phyloP scores from a whole-genome alignment of 1,140 invertebrate species.

The Homarus americanus region DNA sequence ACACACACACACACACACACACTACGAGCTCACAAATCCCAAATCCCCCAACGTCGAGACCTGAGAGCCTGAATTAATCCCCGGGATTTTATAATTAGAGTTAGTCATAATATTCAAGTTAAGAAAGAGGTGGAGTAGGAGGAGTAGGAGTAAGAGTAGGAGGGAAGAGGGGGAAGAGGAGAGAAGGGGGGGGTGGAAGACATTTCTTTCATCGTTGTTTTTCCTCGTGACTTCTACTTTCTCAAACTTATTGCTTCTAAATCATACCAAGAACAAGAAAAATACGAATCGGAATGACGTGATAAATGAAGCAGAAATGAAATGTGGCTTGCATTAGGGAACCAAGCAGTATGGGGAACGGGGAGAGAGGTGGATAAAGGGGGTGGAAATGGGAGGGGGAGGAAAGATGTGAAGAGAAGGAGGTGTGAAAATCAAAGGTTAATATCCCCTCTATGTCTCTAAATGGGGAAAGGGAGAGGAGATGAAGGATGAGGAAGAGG shows the following conservation, averaged over 20 bases:
- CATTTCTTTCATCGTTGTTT: constrained; percentile 46
- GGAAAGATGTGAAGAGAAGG: not conserved
- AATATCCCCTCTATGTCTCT: too few species aligned
- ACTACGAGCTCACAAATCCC: not conserved
- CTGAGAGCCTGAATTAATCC: not conserved
- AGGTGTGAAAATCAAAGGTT: too few species aligned
- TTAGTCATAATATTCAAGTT: not conserved
- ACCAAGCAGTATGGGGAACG: not conserved
- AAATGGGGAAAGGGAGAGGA: too few species aligned
- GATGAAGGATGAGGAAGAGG: constrained; percentile 8
- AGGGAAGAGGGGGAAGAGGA: not conserved
- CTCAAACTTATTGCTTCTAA: constrained; percentile 72
- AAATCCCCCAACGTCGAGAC: not conserved
- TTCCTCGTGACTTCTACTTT: constrained; percentile 58
- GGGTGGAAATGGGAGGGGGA: not conserved
- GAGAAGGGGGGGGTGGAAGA: not conserved
- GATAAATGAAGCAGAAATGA: constrained; percentile 73
- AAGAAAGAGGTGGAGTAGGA: not conserved
- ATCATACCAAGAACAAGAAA: constrained; percentile 70
- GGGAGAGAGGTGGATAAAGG: not conserved
- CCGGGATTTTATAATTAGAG: not conserved
- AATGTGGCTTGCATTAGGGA: constrained; percentile 68
- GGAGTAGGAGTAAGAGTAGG: not conserved
- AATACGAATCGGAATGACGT: constrained; percentile 71
- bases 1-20: not conserved